Evolutionary conservation across 2,797 vertebrate species (phyloP).

Genomic region (Rallus crepitans): DNA sequence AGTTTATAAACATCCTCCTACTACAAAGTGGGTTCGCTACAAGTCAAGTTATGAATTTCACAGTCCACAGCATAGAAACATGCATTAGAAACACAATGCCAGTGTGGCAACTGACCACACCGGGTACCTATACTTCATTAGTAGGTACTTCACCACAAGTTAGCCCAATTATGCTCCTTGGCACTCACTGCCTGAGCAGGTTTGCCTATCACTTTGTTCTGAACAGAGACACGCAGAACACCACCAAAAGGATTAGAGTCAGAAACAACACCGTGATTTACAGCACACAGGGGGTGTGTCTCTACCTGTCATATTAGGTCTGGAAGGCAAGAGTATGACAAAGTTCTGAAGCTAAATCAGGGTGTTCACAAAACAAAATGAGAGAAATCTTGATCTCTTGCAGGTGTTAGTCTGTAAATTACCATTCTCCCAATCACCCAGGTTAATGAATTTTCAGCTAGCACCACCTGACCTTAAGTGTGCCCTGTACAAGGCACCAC

Average conservation of each 20-base stretch:
- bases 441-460: slow-evolving; percentile 79
- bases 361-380: slow-evolving; percentile 7
- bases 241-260: slow-evolving; percentile 3
- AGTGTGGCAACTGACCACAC: not conserved
- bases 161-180: not conserved
- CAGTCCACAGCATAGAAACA: not conserved
- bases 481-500: slow-evolving; percentile 88
- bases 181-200: not conserved
- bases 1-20: not conserved
- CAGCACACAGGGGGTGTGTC: not conserved
- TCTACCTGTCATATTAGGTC: not conserved
- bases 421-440: slow-evolving; percentile 73
- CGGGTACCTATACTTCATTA: not conserved
- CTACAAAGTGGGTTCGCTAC: not conserved
- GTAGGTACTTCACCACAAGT: not conserved
- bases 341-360: slow-evolving; percentile 35
- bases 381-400: slow-evolving; percentile 62
- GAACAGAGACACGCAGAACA: not conserved
- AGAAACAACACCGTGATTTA: slow-evolving; percentile 9
- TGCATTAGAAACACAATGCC: slow-evolving; percentile 6
- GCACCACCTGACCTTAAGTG: slow-evolving; percentile 90
- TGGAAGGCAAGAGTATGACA: not conserved
- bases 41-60: not conserved
- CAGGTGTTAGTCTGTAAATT: slow-evolving; percentile 79
- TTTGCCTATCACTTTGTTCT: not conserved